Evolutionary conservation across 2,113 vertebrate genomes (phyloP).

Genomic region (Benitochromis conjunctus): DNA sequence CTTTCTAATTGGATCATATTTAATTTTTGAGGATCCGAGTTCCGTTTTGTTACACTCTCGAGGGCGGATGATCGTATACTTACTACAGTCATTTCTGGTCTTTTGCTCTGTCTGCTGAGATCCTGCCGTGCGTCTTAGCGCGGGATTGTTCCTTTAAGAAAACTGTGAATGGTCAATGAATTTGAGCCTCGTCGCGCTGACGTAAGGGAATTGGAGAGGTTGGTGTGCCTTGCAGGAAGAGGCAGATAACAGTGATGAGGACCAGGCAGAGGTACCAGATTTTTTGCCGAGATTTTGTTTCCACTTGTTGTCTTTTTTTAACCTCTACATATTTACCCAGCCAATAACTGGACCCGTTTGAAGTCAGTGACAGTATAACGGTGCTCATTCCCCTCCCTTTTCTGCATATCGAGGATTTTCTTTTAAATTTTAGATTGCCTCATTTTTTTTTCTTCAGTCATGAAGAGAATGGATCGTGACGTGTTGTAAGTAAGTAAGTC

Average conservation of each 20-base stretch:
- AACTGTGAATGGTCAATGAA: conserved; percentile 2
- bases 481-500: background rate
- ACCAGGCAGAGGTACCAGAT: background rate
- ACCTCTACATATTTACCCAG: background rate
- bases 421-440: background rate
- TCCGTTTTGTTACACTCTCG: background rate
- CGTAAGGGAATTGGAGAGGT: conserved; percentile 40
- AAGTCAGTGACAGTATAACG: background rate
- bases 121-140: conserved; percentile 5
- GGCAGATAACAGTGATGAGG: conserved; percentile 7
- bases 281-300: background rate
- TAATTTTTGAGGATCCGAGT: background rate
- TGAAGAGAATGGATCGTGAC: background rate
- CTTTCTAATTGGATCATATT: background rate
- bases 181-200: conserved; percentile 40
- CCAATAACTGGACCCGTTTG: background rate
- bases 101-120: background rate
- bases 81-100: background rate
- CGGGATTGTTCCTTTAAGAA: conserved; percentile 61
- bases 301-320: background rate
- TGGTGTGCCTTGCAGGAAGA: conserved; percentile 6
- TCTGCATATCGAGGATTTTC: background rate
- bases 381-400: conserved; percentile 13
- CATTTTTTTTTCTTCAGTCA: background rate
- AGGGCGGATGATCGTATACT: background rate